A percentile compares a stretch with the other conserved stretches of the same genome.
These are phyloP conservation scores for Cololabis saira DNA, from an alignment of 2,113 vertebrate genomes.

Conservation along the genomic window DNA sequence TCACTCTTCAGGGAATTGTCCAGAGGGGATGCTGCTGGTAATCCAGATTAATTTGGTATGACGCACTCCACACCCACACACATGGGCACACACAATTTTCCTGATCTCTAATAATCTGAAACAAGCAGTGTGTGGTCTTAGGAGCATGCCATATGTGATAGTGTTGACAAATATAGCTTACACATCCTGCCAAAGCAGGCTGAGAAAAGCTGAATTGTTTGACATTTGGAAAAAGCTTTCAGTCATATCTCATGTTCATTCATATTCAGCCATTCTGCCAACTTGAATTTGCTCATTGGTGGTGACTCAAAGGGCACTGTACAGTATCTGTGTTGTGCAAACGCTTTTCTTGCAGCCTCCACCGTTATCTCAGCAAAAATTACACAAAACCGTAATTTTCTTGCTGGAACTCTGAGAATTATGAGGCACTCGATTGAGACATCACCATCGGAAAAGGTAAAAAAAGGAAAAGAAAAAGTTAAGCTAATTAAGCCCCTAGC, in stretches of 20 bases:
- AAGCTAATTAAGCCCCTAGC: constrained; percentile 66
- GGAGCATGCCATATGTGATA: constrained; percentile 39
- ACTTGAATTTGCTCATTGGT: constrained; percentile 37
- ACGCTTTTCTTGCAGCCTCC: constrained; percentile 41
- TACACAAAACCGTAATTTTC: constrained; percentile 41
- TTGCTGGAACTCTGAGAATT: constrained; percentile 43
- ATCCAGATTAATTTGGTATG: constrained; percentile 74
- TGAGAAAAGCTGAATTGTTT: constrained; percentile 46
- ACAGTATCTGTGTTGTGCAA: constrained; percentile 58
- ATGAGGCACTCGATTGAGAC: constrained; percentile 36
- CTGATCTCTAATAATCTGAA: constrained; percentile 66
- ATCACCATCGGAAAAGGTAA: neutral
- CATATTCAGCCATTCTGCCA: constrained; percentile 31
- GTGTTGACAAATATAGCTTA: constrained; percentile 32
- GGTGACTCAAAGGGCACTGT: constrained; percentile 37
- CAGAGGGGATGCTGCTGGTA: constrained; percentile 51
- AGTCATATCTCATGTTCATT: constrained; percentile 50
- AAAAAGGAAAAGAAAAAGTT: constrained; percentile 6
- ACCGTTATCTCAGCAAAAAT: constrained; percentile 54
- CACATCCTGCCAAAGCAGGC: constrained; percentile 17
- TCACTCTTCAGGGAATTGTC: constrained; percentile 64
- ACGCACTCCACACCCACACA: neutral
- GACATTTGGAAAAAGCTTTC: constrained; percentile 60
- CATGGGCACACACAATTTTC: neutral
- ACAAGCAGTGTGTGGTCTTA: constrained; percentile 44